Conservation (phyloP, 2,888 invertebrate species). For the Pristionchus maxplancki region DNA sequence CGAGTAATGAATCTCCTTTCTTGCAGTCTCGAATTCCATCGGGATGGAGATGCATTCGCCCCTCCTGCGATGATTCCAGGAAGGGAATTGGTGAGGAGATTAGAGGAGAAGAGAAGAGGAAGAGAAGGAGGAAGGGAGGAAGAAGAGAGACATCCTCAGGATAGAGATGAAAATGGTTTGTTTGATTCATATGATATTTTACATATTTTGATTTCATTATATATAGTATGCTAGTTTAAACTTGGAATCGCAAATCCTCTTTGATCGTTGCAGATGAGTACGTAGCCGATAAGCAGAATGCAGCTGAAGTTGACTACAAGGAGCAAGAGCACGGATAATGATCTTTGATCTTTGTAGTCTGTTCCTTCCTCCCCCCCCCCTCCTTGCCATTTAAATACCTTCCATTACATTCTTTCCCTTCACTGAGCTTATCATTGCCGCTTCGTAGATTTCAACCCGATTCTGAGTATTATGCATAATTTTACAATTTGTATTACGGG, state of each 20-base stretch:
- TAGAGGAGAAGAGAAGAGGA: constrained; percentile 13
- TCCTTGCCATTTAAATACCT: background rate
- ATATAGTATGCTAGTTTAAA: too few relatives aligned
- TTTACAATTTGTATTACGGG: background rate
- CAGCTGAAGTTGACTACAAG: constrained; percentile 72
- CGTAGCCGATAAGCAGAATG: constrained; percentile 65
- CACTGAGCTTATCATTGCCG: constrained; percentile 9
- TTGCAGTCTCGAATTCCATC: constrained; percentile 33
- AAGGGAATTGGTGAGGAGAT: constrained; percentile 51
- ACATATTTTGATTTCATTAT: too few relatives aligned
- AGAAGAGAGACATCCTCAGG: constrained; percentile 50
- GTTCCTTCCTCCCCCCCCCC: background rate
- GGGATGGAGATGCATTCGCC: constrained; percentile 18
- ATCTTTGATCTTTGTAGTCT: constrained; percentile 20
- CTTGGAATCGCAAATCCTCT: too few relatives aligned
- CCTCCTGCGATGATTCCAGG: constrained; percentile 34
- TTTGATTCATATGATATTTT: background rate
- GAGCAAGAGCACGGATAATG: constrained; percentile 55
- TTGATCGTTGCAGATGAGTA: constrained; percentile 60
- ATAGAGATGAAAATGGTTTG: constrained; percentile 47
- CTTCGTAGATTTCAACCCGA: constrained; percentile 6
- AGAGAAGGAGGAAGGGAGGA: constrained; percentile 50
- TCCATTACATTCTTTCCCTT: constrained; percentile 5
- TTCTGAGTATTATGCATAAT: constrained; percentile 34
- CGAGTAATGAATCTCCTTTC: background rate